Percentiles rank a stretch among this genome's conserved stretches.
These are phyloP conservation scores for Sipunculus nudus DNA, from an alignment of 2,888 invertebrate species.

Conservation along the genomic window DNA sequence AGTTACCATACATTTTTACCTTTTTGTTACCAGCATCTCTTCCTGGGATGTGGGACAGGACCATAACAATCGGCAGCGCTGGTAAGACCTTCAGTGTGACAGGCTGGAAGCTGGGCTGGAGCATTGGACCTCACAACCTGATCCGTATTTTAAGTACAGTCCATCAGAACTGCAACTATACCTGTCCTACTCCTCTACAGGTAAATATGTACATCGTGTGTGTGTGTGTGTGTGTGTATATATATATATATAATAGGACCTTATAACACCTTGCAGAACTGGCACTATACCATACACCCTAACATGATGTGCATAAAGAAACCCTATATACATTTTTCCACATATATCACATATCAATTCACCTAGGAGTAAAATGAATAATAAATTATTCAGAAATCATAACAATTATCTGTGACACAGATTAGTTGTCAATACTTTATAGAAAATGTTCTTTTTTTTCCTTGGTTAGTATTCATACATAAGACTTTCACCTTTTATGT, in stretches of 20 bases:
- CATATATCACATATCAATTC: too few species aligned
- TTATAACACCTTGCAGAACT: neutral
- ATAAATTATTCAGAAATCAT: too few species aligned
- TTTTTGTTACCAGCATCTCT: slow-evolving; percentile 84
- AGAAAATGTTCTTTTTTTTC: too few species aligned
- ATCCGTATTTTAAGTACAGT: slow-evolving; percentile 83
- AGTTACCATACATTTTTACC: too few species aligned
- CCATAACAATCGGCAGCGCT: slow-evolving; percentile 95
- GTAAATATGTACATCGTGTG: slow-evolving; percentile 70
- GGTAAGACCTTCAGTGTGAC: slow-evolving; percentile 98
- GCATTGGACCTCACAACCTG: slow-evolving; percentile 85
- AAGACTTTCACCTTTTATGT: too few species aligned
- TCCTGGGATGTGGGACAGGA: slow-evolving; percentile 97
- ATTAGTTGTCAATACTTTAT: too few species aligned
- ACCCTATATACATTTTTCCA: too few species aligned
- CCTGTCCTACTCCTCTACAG: slow-evolving; percentile 86
- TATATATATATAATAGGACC: neutral
- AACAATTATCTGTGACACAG: too few species aligned
- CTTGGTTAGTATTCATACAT: too few species aligned
- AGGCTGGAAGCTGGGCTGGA: slow-evolving; percentile 89
- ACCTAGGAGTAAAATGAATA: too few species aligned
- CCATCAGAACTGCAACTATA: slow-evolving; percentile 94
- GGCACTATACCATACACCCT: neutral
- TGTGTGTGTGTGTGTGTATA: too few species aligned
- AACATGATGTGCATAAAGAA: neutral